These are phyloP conservation scores for Drosophila phalerata DNA, from an alignment of 2,888 invertebrate species.

Conservation along the genomic window DNA sequence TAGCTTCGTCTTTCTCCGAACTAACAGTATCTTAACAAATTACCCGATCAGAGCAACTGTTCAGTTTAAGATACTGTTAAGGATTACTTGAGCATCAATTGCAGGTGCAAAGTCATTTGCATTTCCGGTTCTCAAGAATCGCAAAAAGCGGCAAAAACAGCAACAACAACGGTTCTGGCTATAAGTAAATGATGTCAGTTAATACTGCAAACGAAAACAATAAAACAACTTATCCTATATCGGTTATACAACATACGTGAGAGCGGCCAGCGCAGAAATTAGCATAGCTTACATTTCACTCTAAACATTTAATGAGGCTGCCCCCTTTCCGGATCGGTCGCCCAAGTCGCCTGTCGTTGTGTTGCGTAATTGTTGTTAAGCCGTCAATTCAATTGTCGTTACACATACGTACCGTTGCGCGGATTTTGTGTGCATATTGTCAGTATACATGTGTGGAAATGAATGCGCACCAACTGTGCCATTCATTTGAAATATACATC, in stretches of 20 bases:
- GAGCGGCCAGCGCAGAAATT: slow-evolving; percentile 48
- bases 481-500: slow-evolving; percentile 18
- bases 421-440: slow-evolving; percentile 46
- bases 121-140: too few relatives aligned
- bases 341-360: slow-evolving; percentile 35
- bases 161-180: neutral
- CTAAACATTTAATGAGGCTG: slow-evolving; percentile 56
- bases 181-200: slow-evolving; percentile 26
- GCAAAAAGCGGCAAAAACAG: neutral
- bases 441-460: slow-evolving; percentile 26
- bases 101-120: too few relatives aligned
- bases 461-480: slow-evolving; percentile 40
- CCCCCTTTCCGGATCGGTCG: slow-evolving; percentile 2
- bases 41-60: too few relatives aligned
- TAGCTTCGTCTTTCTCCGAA: slow-evolving; percentile 2
- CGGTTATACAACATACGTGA: slow-evolving; percentile 43
- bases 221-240: slow-evolving; percentile 27
- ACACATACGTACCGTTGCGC: slow-evolving; percentile 71
- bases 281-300: slow-evolving; percentile 59
- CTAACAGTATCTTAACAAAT: too few relatives aligned
- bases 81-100: too few relatives aligned
- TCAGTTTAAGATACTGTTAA: too few relatives aligned
- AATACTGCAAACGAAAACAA: slow-evolving; percentile 18
- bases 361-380: slow-evolving; percentile 71
- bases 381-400: slow-evolving; percentile 75